Conservation (phyloP, 2,113 vertebrate genomes). For the Brevimyrus niger region DNA sequence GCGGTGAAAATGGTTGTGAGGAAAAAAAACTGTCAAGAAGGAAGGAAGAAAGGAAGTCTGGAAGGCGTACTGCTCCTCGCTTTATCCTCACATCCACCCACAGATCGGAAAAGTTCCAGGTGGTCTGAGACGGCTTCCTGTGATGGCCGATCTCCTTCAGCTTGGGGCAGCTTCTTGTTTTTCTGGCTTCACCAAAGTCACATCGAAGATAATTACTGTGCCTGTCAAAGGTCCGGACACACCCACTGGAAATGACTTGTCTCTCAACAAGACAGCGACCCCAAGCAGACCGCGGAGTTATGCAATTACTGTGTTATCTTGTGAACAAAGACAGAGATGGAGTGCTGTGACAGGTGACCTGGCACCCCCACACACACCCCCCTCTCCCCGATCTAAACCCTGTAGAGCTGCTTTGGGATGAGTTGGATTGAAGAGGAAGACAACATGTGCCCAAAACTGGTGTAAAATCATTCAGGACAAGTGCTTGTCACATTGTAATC, state of each 20-base stretch:
- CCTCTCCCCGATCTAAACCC: background rate
- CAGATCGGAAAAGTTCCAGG: background rate
- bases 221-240: background rate
- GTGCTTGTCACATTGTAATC: background rate
- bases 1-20: background rate
- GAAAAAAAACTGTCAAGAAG: background rate
- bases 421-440: background rate
- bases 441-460: background rate
- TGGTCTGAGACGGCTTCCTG: background rate
- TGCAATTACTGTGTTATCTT: background rate
- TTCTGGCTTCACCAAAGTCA: background rate
- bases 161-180: background rate
- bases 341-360: background rate
- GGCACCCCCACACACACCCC: background rate
- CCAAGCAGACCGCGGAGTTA: background rate
- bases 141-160: background rate
- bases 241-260: background rate
- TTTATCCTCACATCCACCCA: background rate
- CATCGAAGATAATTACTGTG: background rate
- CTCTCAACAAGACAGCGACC: background rate
- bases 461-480: background rate
- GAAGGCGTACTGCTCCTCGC: background rate
- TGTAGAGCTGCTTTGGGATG: background rate
- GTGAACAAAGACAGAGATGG: background rate
- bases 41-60: background rate